Evolutionary conservation across 2,113 vertebrate species (phyloP), one percentile per base, ranked within the genome.

Genomic region (Dolichotis patagonum): DNA sequence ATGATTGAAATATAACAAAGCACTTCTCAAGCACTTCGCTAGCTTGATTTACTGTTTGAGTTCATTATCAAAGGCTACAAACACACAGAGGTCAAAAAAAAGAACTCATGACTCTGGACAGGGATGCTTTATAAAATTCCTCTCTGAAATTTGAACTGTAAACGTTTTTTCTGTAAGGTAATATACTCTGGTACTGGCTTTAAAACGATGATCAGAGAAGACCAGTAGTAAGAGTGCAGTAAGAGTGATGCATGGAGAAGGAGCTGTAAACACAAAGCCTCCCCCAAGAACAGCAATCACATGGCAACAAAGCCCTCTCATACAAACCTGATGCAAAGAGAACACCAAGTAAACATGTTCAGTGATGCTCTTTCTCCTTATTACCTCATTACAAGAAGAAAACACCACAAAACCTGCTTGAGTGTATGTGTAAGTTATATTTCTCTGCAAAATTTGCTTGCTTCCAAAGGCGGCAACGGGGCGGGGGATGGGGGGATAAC

Each of bases 151-250:
- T 1, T 85, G 49, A 94, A 77, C 24, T 62, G 14, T 58, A 83
- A 52, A 94, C 58, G 28, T 32, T n/a, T 60, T 78, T 93, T 91
- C 24, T 16, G 38, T 58, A 96, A 94, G 11, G 35, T 88, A 90
- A 43, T 11, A 65, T 2, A 67, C 2, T 65, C 56, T 4, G 17
- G 87, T 46, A 80, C 35, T 67, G 2, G 26, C 46, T 96, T 88
- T 96, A 91, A 96, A 88, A 89, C 35, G 58, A 63, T 77, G 67
- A 60, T 78, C 78, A 80, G 16, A 60, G 86, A n/a, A 97, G 83
- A 95, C 80, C 85, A 71, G 85, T 73, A 95, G 92, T 86, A 56
- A 84, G 62, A 11, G 35, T 58, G 85, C 69, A 95, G 92, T 86
- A 56, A 84, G 62, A 11, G 35, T 58, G 93, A 95, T 46, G 30